Conservation (phyloP, 92 coral and sea anemone genomes). For the Parazoanthus atlanticus region DNA sequence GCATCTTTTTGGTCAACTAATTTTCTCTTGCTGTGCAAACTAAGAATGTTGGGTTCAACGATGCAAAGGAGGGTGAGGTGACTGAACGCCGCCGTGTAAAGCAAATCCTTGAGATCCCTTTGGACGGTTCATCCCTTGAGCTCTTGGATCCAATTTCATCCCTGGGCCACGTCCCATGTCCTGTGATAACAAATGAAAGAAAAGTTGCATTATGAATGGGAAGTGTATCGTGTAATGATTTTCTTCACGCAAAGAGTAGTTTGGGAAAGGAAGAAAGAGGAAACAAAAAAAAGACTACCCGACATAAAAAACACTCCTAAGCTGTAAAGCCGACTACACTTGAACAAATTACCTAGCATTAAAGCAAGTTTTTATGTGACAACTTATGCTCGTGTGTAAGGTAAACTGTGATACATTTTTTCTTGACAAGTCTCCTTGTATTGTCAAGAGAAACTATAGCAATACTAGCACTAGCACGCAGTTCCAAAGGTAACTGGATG, state of each 20-base stretch:
- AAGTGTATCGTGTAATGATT: background rate
- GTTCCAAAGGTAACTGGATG: no score
- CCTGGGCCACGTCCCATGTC: conserved; percentile 19
- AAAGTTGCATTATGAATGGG: background rate
- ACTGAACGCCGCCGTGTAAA: conserved; percentile 20
- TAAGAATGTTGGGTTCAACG: background rate
- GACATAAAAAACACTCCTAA: no score
- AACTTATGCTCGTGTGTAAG: no score
- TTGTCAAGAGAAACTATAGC: no score
- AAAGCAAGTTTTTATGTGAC: no score
- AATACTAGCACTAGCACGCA: no score
- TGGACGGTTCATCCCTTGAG: conserved; percentile 33
- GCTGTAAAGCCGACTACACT: no score
- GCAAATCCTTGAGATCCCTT: conserved; percentile 26
- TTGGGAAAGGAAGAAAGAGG: background rate
- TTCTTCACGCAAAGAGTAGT: no score
- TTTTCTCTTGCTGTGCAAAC: background rate
- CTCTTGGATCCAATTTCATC: conserved; percentile 21
- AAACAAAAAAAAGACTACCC: background rate
- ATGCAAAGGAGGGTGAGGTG: conserved; percentile 28
- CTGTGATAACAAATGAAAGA: conserved; percentile 5
- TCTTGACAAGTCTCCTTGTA: no score
- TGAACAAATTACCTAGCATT: no score
- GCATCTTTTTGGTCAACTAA: background rate
- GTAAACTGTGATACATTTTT: no score